These are phyloP conservation scores for Meleagris gallopavo DNA, from an alignment of 2,113 vertebrate species.

Conservation along the genomic window DNA sequence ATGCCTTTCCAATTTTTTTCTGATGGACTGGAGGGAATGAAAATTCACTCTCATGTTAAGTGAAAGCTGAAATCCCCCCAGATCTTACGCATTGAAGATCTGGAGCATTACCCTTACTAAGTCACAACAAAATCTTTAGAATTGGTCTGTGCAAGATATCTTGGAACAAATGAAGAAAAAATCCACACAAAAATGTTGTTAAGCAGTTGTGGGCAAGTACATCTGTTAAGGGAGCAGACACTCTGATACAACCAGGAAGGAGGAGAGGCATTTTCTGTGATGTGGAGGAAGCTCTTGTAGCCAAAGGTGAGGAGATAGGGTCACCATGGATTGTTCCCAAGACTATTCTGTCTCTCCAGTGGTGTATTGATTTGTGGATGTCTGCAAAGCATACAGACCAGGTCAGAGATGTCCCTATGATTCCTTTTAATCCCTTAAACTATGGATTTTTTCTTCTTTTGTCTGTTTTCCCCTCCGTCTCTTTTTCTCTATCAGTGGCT, in stretches of 20 bases:
- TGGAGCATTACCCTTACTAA: constrained; percentile 42
- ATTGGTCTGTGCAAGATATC: neutral
- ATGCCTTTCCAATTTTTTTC: constrained; percentile 37
- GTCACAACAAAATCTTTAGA: constrained; percentile 12
- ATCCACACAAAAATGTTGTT: constrained; percentile 26
- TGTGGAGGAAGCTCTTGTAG: neutral
- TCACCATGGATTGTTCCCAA: constrained; percentile 18
- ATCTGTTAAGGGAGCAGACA: constrained; percentile 17
- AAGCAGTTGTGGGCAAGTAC: constrained; percentile 1
- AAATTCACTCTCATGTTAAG: constrained; percentile 26
- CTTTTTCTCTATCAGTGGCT: neutral
- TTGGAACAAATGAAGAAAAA: constrained; percentile 28
- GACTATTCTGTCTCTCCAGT: neutral
- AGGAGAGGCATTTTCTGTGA: constrained; percentile 24
- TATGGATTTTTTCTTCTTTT: neutral
- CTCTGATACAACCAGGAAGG: neutral
- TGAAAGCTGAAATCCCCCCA: constrained; percentile 22
- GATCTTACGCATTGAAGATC: neutral
- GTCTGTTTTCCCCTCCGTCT: neutral
- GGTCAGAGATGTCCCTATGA: constrained; percentile 2
- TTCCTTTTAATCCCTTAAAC: constrained; percentile 38
- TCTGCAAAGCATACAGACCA: constrained; percentile 27
- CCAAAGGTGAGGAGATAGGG: constrained; percentile 9
- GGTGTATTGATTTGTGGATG: constrained; percentile 34
- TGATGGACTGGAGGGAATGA: neutral